Evolutionary conservation across 2,113 vertebrate species (phyloP), one percentile per base, ranked within the genome.

Genomic region (Ascaphus truei): DNA sequence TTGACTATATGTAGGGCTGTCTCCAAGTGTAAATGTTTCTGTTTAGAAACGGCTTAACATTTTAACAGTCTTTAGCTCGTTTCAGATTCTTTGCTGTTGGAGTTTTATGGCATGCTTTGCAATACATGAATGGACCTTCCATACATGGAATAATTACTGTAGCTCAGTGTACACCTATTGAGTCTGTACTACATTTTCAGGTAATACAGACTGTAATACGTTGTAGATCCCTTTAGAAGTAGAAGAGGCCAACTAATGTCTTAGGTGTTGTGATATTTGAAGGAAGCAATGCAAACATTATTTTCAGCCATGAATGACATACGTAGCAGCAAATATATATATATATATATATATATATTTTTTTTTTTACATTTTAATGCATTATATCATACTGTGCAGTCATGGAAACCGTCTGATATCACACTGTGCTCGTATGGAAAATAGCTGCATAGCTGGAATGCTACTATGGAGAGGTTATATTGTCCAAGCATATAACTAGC

Each of bases 361-460:
- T 60, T 68, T 31, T 31, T 10, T 23, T 47, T 41, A 66, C 67
- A 61, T 71, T 60, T 60, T 61, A 71, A 71, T 52, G 57, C 12
- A 61, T 71, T 61, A 61, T 71, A 71, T 71, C 67, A 71, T 61
- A 60, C 67, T 71, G 67, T 71, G 67, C 67, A 71, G 67, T 71
- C 67, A 71, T 71, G 67, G 67, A 61, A 71, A 71, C 67, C 61
- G 56, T 71, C 67, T 61, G 56, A 71, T 71, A 37, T 71, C 67
- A 50, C 47, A 52, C 67, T 71, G 67, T 71, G 67, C 26, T 41
- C 34, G 60, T 71, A 71, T 71, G 67, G 45, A 71, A 63, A 71
- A 71, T 71, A 60, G 25, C 56, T 61, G 67, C 37, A 59, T 55
- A 69, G 48, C 22, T 31, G 39, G 57, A 61, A 60, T 69, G 31